Evolutionary conservation across 2,888 invertebrate species (phyloP).

Genomic region (Halictus quadricinctus): DNA sequence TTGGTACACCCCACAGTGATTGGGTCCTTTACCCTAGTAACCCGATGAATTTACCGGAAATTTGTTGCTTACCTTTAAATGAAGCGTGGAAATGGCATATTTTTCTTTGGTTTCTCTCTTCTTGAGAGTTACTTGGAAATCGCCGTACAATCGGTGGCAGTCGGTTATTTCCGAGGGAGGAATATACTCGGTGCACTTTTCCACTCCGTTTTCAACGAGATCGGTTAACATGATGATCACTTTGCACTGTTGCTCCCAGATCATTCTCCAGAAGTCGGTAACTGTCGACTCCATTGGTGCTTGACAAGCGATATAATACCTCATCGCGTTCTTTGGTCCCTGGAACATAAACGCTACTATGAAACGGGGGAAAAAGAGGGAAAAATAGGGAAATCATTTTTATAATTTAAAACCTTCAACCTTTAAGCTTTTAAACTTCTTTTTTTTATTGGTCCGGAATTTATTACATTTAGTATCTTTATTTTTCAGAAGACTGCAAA

Average conservation of each 20-base stretch:
- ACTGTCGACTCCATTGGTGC: conserved; percentile 94
- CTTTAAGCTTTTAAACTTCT: too few relatives aligned
- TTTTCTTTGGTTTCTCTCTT: conserved; percentile 95
- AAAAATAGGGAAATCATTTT: not conserved
- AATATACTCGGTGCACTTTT: conserved; percentile 95
- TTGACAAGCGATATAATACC: conserved; percentile 96
- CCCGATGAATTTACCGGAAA: not conserved
- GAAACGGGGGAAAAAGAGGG: not conserved
- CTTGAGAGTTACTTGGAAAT: conserved; percentile 93
- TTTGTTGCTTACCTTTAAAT: conserved; percentile 86
- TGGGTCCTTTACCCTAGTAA: too few relatives aligned
- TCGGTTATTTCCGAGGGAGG: conserved; percentile 96
- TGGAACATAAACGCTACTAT: conserved; percentile 79
- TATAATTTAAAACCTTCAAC: not conserved
- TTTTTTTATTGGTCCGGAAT: not conserved
- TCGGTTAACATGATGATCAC: conserved; percentile 96
- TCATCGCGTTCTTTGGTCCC: conserved; percentile 93
- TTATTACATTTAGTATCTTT: not conserved
- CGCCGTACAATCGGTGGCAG: conserved; percentile 93
- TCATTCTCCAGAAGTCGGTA: conserved; percentile 97
- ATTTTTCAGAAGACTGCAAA: too few relatives aligned
- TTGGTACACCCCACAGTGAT: too few relatives aligned
- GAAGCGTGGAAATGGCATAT: conserved; percentile 93
- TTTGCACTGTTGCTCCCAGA: conserved; percentile 96
- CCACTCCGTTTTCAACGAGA: conserved; percentile 94